A percentile compares a stretch with the other conserved stretches of the same genome.
Evolutionary conservation across 2,888 invertebrate species (phyloP).

Genomic region (Volucella bombylans): DNA sequence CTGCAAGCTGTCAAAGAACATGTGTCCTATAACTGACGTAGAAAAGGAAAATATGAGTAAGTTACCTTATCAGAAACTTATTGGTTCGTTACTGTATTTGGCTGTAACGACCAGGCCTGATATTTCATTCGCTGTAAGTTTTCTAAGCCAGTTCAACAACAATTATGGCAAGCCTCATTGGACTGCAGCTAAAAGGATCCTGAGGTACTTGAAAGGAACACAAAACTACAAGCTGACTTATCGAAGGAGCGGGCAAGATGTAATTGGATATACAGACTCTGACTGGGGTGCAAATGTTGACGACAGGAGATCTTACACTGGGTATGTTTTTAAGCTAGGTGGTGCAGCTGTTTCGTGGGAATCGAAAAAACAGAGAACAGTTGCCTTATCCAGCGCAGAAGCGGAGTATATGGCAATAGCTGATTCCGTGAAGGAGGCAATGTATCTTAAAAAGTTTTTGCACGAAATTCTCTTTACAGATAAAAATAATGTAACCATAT

Average conservation of each 20-base stretch:
- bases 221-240: slow-evolving; percentile 5
- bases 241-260: slow-evolving; percentile 8
- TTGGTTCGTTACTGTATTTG: slow-evolving; percentile 35
- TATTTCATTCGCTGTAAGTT: slow-evolving; percentile 22
- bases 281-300: slow-evolving; percentile 25
- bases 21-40: not conserved
- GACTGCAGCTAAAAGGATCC: slow-evolving; percentile 22
- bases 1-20: slow-evolving; percentile 10
- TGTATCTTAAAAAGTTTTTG: slow-evolving; percentile 24
- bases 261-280: slow-evolving; percentile 1
- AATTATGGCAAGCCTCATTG: slow-evolving; percentile 21
- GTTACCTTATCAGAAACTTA: slow-evolving; percentile 22
- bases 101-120: slow-evolving; percentile 41
- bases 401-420: slow-evolving; percentile 24
- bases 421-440: slow-evolving; percentile 22
- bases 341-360: slow-evolving; percentile 6
- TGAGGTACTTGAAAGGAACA: slow-evolving; percentile 14
- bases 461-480: slow-evolving; percentile 14
- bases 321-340: slow-evolving; percentile 16
- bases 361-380: slow-evolving; percentile 10
- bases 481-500: slow-evolving; percentile 7
- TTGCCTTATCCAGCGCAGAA: slow-evolving; percentile 9
- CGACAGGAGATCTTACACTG: slow-evolving; percentile 17
- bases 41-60: slow-evolving; percentile 9
- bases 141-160: slow-evolving; percentile 30